Evolutionary conservation across 1,140 invertebrate species (phyloP).

Genomic region (Lasaia peninsularis): DNA sequence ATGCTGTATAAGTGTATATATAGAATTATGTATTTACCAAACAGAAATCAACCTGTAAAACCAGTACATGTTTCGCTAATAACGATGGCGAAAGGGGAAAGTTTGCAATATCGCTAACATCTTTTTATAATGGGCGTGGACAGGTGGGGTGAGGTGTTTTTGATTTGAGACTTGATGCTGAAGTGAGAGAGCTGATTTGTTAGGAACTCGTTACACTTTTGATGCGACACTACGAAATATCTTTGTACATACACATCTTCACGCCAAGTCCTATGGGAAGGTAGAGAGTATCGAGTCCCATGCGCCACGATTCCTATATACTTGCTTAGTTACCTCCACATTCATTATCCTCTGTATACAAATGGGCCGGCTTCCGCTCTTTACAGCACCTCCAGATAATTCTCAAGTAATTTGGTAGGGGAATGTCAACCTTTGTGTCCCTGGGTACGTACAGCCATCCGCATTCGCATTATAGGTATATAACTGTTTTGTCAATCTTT

Average conservation of each 20-base stretch:
- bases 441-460: too few relatives aligned
- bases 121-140: slow-evolving; percentile 39
- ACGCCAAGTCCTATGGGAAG: too few relatives aligned
- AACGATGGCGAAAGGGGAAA: slow-evolving; percentile 33
- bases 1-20: slow-evolving; percentile 3
- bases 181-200: slow-evolving; percentile 24
- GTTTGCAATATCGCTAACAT: slow-evolving; percentile 42
- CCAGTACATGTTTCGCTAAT: slow-evolving; percentile 13
- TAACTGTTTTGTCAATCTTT: too few relatives aligned
- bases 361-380: too few relatives aligned
- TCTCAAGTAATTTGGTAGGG: too few relatives aligned
- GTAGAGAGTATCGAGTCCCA: too few relatives aligned
- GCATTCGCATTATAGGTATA: too few relatives aligned
- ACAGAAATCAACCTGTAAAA: slow-evolving; percentile 30
- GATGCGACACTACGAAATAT: background rate
- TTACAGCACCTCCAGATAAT: too few relatives aligned
- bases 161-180: slow-evolving; percentile 25
- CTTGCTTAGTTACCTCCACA: too few relatives aligned
- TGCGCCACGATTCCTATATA: too few relatives aligned
- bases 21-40: background rate
- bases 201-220: background rate
- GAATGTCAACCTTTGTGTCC: too few relatives aligned
- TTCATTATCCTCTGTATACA: too few relatives aligned
- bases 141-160: slow-evolving; percentile 39
- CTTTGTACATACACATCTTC: background rate